Evolutionary conservation across 2,888 invertebrate species (phyloP), one percentile per base, ranked within the genome.

Genomic region (Gastracanthus pulcherrimus): DNA sequence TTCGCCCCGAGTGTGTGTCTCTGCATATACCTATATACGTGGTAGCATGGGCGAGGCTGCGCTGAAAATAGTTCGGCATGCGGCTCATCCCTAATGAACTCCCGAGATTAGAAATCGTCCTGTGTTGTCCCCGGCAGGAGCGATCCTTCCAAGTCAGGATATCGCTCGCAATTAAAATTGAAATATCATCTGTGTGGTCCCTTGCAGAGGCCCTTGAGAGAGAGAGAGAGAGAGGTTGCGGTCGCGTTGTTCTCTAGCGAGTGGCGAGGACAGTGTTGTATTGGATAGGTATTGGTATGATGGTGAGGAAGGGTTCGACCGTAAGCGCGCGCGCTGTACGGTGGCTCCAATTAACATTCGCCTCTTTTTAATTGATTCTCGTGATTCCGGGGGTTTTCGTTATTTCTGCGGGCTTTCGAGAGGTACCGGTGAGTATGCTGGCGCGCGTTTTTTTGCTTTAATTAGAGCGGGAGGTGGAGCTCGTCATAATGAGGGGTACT

Each of bases 141-240:
- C 7, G n/a, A 31, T 7, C 3, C 31, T 23, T 26, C 60, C 16
- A 19, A 7, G n/a, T 13, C n/a, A 85, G 87, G 89, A 89, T 90
- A 90, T 88, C 87, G 86, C 84, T 86, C 81, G 89, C 88, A 90
- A 90, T 89, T 90, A 90, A 90, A 89, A 88, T 88, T 89, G 86
- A 90, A 89, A 89, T 90, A 89, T 90, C 89, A 90, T 89, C 87
- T 83, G 86, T 85, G 85, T 87, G 86, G 86, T 86, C 87, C 23
- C 38, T 26, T 19, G 9, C 16, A 31, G 48, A 16, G 16, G 34
- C 9, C 19, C 9, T 26, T 0, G 55, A 29, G 41, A 23, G 36
- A 13, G 23, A 38, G 31, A 51, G 58, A 45, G 19, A 29, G 29
- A n/a, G 58, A 67, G 67, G 19, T 41, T 26, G 31, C 19, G 23